Evolutionary conservation across 2,888 invertebrate genomes (phyloP), one percentile per base, ranked within the genome.

Genomic region (Metopia argyrocephala): DNA sequence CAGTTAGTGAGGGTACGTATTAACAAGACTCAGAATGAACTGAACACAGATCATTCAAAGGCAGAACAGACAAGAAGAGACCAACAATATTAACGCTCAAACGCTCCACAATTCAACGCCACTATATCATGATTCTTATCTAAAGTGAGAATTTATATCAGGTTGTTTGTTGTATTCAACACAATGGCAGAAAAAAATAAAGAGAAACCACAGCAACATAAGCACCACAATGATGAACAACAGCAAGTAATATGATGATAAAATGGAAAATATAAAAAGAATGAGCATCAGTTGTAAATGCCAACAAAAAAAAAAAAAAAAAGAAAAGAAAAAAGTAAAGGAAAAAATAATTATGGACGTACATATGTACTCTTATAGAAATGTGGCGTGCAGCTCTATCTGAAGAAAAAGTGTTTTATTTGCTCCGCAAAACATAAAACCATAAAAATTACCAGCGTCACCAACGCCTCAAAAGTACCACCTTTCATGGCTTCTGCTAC

Each of bases 81-180:
- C 9, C 12, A 61, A 23, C 27, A 25, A 48, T 23, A 46, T 12
- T 12, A 61, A 45, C 27, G 57, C 6, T 15, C 50, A 61, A n/a
- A 62, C 38, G 56, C 82, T 76, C 48, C 70, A 69, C 83, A 82
- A 79, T 79, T 78, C 80, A 78, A 80, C 80, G 75, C 78, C 82
- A 83, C 84, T 85, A 86, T 85, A 81, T 81, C 80, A 81, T 81
- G 81, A 81, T 81, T 69, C 81, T 85, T 85, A 86, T 86, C 86
- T 83, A 74, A 83, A 85, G 86, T 85, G 86, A 85, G 85, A 85
- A 86, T 86, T 86, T 86, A 86, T 85, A 85, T 84, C 84, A 84
- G 61, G 59, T 45, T 59, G 61, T 6, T 64, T 15, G 59, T 56
- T 75, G 20, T 46, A 57, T 62, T 28, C 48, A 50, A 52, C 54